A percentile compares a stretch with the other conserved stretches of the same genome.
Conservation (phyloP, 2,888 invertebrate species). For the Eugnorisma glareosa region DNA sequence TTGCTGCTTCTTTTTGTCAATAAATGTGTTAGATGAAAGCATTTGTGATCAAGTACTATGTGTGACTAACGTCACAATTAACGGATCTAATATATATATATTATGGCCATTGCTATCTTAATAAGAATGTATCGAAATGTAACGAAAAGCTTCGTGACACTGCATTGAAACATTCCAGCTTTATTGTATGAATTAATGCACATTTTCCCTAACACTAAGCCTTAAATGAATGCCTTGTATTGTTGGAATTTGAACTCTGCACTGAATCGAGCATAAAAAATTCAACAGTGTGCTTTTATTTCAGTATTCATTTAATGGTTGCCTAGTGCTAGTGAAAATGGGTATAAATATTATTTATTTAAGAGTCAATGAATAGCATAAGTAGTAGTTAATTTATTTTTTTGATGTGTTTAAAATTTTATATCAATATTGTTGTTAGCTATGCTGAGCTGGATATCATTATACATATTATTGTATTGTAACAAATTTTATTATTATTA, state of each 20-base stretch:
- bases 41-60: conserved; percentile 40
- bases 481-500: conserved; percentile 80
- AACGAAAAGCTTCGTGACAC: conserved; percentile 52
- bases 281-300: background rate
- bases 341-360: conserved; percentile 44
- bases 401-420: conserved; percentile 79
- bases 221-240: background rate
- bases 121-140: conserved; percentile 52
- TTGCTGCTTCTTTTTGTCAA: conserved; percentile 7
- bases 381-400: conserved; percentile 73
- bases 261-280: background rate
- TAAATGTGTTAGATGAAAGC: conserved; percentile 46
- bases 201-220: conserved; percentile 13
- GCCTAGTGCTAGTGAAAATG: background rate
- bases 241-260: background rate
- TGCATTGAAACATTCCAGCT: conserved; percentile 69
- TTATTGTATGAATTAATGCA: conserved; percentile 42
- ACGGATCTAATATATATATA: conserved; percentile 36
- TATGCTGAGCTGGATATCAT: conserved; percentile 74
- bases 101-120: conserved; percentile 19
- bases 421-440: conserved; percentile 78
- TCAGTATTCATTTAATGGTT: background rate
- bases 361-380: conserved; percentile 63
- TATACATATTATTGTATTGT: conserved; percentile 70
- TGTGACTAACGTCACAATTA: conserved; percentile 9